Conservation (phyloP, 1,140 invertebrate genomes). For the Ganaspis sp. region DNA sequence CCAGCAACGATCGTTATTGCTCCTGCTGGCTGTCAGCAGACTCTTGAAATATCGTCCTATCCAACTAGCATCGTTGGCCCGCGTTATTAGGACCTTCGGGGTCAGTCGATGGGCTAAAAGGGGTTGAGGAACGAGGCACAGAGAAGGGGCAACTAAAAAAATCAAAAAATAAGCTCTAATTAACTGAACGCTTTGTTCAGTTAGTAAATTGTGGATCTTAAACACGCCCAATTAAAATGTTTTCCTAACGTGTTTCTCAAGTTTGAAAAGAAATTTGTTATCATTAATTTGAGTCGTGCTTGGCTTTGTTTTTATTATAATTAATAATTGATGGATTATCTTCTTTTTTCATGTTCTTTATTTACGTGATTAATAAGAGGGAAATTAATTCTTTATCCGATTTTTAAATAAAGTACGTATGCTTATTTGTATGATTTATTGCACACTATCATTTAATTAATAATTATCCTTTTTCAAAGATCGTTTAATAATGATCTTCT, state of each 20-base stretch:
- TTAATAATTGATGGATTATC: no score
- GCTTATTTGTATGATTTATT: no score
- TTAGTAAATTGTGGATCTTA: slow-evolving; percentile 59
- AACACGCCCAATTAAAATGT: slow-evolving; percentile 61
- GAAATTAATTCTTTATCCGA: no score
- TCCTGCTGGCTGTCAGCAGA: slow-evolving; percentile 69
- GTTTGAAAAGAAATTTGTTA: no score
- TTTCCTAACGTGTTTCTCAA: neutral
- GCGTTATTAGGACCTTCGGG: slow-evolving; percentile 66
- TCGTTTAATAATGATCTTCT: no score
- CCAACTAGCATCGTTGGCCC: slow-evolving; percentile 69
- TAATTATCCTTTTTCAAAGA: no score
- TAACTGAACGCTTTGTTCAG: slow-evolving; percentile 65
- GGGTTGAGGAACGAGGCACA: slow-evolving; percentile 28
- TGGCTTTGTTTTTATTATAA: neutral
- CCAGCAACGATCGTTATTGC: slow-evolving; percentile 63
- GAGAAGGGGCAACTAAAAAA: slow-evolving; percentile 46
- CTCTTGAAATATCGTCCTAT: slow-evolving; percentile 72
- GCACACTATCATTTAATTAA: no score
- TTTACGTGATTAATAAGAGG: no score
- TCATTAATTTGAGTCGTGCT: neutral
- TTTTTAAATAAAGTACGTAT: no score
- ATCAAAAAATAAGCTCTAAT: slow-evolving; percentile 65
- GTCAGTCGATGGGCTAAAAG: slow-evolving; percentile 47
- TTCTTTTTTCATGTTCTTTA: no score